phyloP scores from a whole-genome alignment of 2,113 vertebrate genomes.

The Dasyurus viverrinus region DNA sequence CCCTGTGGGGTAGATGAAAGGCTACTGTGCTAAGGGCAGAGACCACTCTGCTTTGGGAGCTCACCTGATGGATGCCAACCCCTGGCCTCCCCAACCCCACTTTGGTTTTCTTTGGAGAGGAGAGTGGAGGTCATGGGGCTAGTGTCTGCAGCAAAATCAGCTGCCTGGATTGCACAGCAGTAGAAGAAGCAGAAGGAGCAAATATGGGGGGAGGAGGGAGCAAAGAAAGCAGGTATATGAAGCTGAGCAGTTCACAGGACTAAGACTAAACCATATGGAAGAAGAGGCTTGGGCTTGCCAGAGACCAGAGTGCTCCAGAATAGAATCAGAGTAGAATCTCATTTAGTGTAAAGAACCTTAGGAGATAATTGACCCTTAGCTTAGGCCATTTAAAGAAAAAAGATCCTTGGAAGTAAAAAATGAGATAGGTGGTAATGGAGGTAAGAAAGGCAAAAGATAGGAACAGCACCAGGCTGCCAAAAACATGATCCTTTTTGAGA shows the following conservation, averaged over 20 bases:
- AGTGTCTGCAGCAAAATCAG: not conserved
- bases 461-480: not conserved
- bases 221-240: fast-evolving
- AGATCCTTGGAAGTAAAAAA: not conserved
- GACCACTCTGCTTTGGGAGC: not conserved
- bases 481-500: not conserved
- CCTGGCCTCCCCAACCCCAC: not conserved
- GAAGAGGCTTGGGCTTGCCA: not conserved
- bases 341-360: not conserved
- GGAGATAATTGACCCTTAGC: not conserved
- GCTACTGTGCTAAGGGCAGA: not conserved
- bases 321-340: not conserved
- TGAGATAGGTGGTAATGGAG: not conserved
- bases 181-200: not conserved
- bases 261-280: not conserved
- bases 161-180: not conserved
- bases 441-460: too few species aligned
- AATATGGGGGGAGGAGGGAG: not conserved
- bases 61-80: not conserved
- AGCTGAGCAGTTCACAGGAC: not conserved
- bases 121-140: not conserved
- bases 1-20: not conserved
- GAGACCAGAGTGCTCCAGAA: not conserved
- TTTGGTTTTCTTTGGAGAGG: slow-evolving; percentile 20
- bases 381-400: not conserved